Percentiles rank a stretch among this genome's conserved stretches.
Conservation (phyloP, 2,888 invertebrate species). For the Brassicogethes aeneus region DNA sequence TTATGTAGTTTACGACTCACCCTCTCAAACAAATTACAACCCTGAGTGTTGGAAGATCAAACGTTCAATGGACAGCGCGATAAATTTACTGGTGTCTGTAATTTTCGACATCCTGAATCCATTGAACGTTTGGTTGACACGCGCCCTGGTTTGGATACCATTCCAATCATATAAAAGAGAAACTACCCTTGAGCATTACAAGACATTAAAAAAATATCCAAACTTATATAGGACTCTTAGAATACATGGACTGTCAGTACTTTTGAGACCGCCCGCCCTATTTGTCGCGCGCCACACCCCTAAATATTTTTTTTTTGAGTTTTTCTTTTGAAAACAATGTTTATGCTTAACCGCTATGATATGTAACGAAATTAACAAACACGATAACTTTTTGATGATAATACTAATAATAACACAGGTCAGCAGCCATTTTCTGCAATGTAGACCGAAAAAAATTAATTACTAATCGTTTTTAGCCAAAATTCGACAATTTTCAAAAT, state of each 20-base stretch:
- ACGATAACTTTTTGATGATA: too few species aligned
- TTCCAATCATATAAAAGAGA: constrained; percentile 17
- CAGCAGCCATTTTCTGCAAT: too few species aligned
- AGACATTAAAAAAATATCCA: constrained; percentile 39
- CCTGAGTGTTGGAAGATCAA: constrained; percentile 32
- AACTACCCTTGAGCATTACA: constrained; percentile 38
- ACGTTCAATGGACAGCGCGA: constrained; percentile 21
- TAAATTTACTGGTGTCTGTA: constrained; percentile 5
- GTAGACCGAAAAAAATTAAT: too few species aligned
- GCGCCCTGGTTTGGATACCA: constrained; percentile 26
- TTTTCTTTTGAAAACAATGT: too few species aligned
- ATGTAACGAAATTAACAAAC: too few species aligned
- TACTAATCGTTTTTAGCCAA: too few species aligned
- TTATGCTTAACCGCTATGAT: too few species aligned
- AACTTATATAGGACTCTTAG: constrained; percentile 37
- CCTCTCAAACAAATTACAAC: constrained; percentile 22
- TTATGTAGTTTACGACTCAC: too few species aligned
- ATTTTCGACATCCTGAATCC: neutral
- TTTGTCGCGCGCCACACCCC: neutral
- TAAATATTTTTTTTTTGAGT: too few species aligned
- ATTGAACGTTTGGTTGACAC: constrained; percentile 15
- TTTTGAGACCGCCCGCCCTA: neutral
- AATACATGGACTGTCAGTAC: constrained; percentile 39
- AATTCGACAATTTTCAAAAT: too few species aligned
- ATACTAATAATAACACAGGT: too few species aligned